Percentiles rank a stretch among this genome's conserved stretches.
phyloP scores from a whole-genome alignment of 1,140 invertebrate genomes.

The Leptopilina clavipes region DNA sequence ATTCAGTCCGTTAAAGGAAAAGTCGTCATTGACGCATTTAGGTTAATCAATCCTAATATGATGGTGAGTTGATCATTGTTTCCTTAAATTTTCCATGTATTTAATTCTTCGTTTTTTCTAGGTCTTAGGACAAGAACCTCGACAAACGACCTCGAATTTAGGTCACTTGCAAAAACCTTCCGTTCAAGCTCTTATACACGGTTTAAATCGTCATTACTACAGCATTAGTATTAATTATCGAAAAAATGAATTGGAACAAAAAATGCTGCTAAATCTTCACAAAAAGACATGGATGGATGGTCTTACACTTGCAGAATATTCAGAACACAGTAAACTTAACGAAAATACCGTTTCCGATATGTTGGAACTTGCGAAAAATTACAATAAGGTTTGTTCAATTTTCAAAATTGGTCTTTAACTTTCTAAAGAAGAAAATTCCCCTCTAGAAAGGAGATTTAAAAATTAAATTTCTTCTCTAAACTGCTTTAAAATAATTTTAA shows the following conservation, averaged over 20 bases:
- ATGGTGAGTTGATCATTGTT: constrained; percentile 78
- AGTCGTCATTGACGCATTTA: constrained; percentile 96
- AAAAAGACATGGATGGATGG: constrained; percentile 99
- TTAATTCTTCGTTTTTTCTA: constrained; percentile 48
- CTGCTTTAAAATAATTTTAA: neutral
- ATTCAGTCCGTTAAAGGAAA: constrained; percentile 99
- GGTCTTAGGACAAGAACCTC: constrained; percentile 96
- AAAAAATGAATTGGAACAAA: constrained; percentile 99
- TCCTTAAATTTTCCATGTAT: no score
- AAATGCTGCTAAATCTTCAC: constrained; percentile 99
- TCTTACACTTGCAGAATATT: constrained; percentile 94
- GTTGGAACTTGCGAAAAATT: constrained; percentile 98
- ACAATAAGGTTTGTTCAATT: constrained; percentile 88
- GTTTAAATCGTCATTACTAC: constrained; percentile 99
- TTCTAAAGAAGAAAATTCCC: no score
- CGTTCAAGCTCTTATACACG: constrained; percentile 99
- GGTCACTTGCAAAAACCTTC: constrained; percentile 99
- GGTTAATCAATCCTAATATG: constrained; percentile 99
- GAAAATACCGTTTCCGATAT: constrained; percentile 96
- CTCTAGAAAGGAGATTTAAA: no score
- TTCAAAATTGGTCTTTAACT: no score
- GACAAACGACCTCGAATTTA: constrained; percentile 99
- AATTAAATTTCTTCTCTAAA: no score
- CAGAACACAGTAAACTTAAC: constrained; percentile 93
- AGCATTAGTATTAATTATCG: constrained; percentile 99